Evolutionary conservation across 2,888 invertebrate genomes (phyloP).

Genomic region (Drosophila subquinaria): DNA sequence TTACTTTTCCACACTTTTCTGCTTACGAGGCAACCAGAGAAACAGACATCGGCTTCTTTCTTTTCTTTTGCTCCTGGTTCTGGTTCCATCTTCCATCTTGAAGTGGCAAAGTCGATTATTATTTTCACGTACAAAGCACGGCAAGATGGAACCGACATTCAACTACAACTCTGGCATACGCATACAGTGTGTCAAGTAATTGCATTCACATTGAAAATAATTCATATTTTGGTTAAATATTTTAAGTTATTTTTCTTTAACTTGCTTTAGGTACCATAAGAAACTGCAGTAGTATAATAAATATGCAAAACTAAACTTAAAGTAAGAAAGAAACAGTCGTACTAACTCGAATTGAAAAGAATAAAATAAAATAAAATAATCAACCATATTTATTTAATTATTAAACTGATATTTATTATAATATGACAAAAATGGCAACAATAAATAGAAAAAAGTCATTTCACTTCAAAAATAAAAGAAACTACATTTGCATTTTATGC

Average conservation of each 20-base stretch:
- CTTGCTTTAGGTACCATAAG: no score
- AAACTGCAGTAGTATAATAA: no score
- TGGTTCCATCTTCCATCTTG: conserved; percentile 34
- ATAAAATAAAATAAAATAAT: no score
- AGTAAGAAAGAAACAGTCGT: neutral
- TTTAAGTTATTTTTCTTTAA: neutral
- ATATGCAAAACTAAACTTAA: no score
- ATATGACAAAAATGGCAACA: no score
- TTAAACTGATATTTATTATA: no score
- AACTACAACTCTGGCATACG: neutral
- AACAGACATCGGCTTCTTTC: neutral
- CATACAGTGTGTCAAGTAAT: neutral
- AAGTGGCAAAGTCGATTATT: conserved; percentile 78
- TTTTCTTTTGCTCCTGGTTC: conserved; percentile 2
- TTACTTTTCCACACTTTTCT: conserved; percentile 76
- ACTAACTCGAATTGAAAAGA: no score
- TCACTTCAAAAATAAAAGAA: no score
- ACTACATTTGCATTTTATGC: neutral
- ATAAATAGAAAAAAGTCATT: neutral
- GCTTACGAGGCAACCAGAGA: conserved; percentile 54
- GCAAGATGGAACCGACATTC: conserved; percentile 35
- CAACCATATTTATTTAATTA: no score
- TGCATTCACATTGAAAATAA: neutral
- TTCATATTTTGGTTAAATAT: neutral
- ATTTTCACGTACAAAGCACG: conserved; percentile 64